phyloP scores from a whole-genome alignment of 30 jellyfish, hydroid and myxozoan genomes.

The Chrysaora quinquecirrha region DNA sequence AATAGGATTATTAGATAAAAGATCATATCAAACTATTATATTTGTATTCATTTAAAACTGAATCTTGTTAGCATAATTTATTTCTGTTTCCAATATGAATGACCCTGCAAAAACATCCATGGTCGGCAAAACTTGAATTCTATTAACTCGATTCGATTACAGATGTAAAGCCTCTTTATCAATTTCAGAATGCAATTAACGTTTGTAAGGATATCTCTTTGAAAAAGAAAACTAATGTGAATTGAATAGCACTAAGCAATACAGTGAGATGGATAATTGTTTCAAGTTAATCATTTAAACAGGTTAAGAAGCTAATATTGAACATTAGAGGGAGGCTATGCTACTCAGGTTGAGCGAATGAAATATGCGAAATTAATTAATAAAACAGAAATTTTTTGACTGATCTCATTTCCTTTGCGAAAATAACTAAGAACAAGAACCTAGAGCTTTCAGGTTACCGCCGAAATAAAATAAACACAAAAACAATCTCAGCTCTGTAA shows the following conservation, averaged over 20 bases:
- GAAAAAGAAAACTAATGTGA: slow-evolving; percentile 16
- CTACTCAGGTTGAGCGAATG: not conserved
- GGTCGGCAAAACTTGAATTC: not conserved
- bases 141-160: not conserved
- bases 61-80: slow-evolving; percentile 6
- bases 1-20: not conserved
- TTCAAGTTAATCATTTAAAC: not conserved
- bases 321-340: not conserved
- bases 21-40: not conserved
- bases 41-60: not conserved
- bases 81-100: slow-evolving; percentile 11
- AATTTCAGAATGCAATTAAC: slow-evolving; percentile 56
- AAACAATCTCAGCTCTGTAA: no score
- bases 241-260: slow-evolving; percentile 12
- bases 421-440: not conserved
- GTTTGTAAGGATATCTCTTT: slow-evolving; percentile 24
- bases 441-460: no score
- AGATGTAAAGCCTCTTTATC: slow-evolving; percentile 12
- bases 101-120: slow-evolving; percentile 7
- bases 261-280: slow-evolving; percentile 7
- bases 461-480: no score
- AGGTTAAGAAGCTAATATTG: not conserved
- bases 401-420: not conserved
- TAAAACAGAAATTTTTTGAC: not conserved
- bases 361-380: not conserved